A percentile compares a stretch with the other conserved stretches of the same genome.
phyloP scores from a whole-genome alignment of 2,888 invertebrate species.

The Nineta flava region DNA sequence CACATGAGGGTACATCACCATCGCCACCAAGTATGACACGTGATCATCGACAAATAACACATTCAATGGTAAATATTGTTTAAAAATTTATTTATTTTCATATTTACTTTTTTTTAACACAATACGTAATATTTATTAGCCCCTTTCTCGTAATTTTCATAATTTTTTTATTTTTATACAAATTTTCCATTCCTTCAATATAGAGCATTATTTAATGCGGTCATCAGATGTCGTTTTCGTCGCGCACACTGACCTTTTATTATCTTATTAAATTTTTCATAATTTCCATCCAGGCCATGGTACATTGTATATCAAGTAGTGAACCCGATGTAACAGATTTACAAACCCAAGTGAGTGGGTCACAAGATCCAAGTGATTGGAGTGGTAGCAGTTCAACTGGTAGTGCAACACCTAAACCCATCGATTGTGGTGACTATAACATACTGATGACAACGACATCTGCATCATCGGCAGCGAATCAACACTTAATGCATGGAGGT shows the following conservation, averaged over 20 bases:
- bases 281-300: conserved; percentile 49
- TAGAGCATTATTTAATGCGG: no score
- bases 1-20: conserved; percentile 28
- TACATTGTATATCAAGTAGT: conserved; percentile 76
- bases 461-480: conserved; percentile 19
- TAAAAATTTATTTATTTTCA: neutral
- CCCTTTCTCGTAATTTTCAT: neutral
- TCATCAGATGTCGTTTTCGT: no score
- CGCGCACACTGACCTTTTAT: neutral
- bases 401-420: conserved; percentile 16
- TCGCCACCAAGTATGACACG: conserved; percentile 25
- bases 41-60: conserved; percentile 23
- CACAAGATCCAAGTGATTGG: conserved; percentile 22
- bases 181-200: no score
- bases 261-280: neutral
- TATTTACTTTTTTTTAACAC: no score
- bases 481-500: conserved; percentile 17
- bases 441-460: conserved; percentile 17
- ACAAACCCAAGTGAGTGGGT: conserved; percentile 14
- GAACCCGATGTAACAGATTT: conserved; percentile 54
- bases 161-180: no score
- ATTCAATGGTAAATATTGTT: conserved; percentile 23
- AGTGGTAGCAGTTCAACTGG: conserved; percentile 13
- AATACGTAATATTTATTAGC: no score
- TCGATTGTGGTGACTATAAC: conserved; percentile 21